A percentile compares a stretch with the other conserved stretches of the same genome.
These are phyloP conservation scores for Brachyhypopomus gauderio DNA, from an alignment of 2,113 vertebrate species.

Conservation along the genomic window DNA sequence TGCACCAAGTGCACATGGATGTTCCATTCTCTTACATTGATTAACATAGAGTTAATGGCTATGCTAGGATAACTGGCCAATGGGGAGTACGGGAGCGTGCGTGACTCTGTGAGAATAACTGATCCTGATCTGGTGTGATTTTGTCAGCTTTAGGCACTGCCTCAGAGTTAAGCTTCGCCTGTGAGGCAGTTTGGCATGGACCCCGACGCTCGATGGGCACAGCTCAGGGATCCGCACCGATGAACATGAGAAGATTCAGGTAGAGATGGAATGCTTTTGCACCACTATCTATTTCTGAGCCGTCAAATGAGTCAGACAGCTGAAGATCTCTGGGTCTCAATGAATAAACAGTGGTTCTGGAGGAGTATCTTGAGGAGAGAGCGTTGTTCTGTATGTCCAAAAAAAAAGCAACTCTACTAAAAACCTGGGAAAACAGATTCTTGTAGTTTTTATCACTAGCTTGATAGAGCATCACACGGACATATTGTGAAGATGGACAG, in stretches of 20 bases:
- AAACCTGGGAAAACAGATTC: neutral
- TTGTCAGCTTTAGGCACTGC: neutral
- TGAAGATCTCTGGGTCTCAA: neutral
- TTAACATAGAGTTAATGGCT: conserved; percentile 16
- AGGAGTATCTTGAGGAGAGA: neutral
- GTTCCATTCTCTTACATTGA: conserved; percentile 4
- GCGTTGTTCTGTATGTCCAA: neutral
- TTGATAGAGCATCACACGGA: neutral
- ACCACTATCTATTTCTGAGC: neutral
- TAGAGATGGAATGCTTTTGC: neutral
- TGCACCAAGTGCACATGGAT: conserved; percentile 12
- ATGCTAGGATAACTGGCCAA: conserved; percentile 1
- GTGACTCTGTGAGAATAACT: conserved; percentile 7
- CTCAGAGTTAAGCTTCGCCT: neutral
- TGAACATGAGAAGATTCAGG: neutral
- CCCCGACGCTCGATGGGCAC: neutral
- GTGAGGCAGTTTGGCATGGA: neutral
- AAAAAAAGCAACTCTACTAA: neutral
- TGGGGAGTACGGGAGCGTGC: neutral
- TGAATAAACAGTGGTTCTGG: neutral
- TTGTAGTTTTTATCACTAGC: neutral
- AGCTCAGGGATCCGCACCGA: neutral
- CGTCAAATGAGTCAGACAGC: neutral
- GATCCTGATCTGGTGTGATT: neutral
- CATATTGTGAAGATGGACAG: neutral